These are phyloP conservation scores for Parasteatoda tepidariorum DNA, from an alignment of 1,140 invertebrate genomes.

Conservation along the genomic window DNA sequence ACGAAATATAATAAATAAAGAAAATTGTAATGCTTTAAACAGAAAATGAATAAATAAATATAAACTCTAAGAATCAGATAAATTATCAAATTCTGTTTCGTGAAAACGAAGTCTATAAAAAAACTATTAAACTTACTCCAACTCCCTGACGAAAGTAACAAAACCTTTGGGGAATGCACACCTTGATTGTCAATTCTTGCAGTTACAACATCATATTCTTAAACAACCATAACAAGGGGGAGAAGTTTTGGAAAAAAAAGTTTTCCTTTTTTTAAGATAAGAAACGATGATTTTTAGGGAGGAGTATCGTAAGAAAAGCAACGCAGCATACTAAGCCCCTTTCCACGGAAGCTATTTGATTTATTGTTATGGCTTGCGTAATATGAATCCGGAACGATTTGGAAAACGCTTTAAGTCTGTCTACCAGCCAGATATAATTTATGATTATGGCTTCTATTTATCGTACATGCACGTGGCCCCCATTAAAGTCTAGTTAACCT, in stretches of 20 bases:
- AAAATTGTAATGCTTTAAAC: too few relatives aligned
- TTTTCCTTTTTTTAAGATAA: conserved; percentile 21
- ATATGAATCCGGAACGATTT: conserved; percentile 57
- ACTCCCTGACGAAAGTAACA: too few relatives aligned
- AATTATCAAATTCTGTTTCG: too few relatives aligned
- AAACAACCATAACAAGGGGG: conserved; percentile 14
- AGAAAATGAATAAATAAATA: too few relatives aligned
- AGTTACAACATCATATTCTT: conserved; percentile 17
- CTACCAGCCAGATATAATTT: conserved; percentile 59
- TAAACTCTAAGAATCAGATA: too few relatives aligned
- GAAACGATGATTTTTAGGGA: conserved; percentile 53
- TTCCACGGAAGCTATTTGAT: conserved; percentile 40
- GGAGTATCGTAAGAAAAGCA: conserved; percentile 53
- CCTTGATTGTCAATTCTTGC: conserved; percentile 42
- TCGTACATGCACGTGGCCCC: conserved; percentile 60
- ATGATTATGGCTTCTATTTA: conserved; percentile 60
- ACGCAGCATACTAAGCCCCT: conserved; percentile 27
- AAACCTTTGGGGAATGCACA: conserved; percentile 8
- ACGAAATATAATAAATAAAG: too few relatives aligned
- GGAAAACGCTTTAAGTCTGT: conserved; percentile 56
- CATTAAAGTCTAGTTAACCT: conserved; percentile 61
- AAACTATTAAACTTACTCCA: too few relatives aligned
- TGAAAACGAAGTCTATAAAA: too few relatives aligned
- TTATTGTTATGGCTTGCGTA: conserved; percentile 58
- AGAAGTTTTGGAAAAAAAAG: conserved; percentile 3